phyloP scores from a whole-genome alignment of 1,140 invertebrate genomes.

The Mizuhopecten yessoensis region DNA sequence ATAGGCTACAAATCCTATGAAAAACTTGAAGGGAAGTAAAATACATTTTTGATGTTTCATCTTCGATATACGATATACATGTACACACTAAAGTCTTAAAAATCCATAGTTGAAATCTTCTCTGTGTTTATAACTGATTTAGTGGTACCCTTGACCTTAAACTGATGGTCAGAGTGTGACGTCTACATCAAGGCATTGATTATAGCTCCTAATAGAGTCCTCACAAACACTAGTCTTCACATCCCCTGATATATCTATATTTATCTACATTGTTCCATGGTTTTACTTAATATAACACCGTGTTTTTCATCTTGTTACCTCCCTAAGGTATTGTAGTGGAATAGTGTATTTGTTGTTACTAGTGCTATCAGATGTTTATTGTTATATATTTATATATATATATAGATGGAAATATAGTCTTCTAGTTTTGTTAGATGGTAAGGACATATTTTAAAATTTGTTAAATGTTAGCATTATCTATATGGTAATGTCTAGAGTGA shows the following conservation, averaged over 20 bases:
- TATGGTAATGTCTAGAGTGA: background rate
- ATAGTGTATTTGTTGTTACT: background rate
- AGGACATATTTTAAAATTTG: background rate
- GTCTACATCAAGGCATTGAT: too few species aligned
- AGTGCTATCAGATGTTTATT: slow-evolving; percentile 23
- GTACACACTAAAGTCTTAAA: too few species aligned
- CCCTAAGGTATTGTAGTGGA: background rate
- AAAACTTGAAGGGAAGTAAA: too few species aligned
- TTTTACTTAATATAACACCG: background rate
- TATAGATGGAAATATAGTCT: background rate
- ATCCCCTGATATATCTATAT: background rate
- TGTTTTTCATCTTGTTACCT: background rate
- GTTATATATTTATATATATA: slow-evolving; percentile 7
- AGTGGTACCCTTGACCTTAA: too few species aligned
- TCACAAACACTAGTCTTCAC: too few species aligned
- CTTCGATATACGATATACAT: too few species aligned
- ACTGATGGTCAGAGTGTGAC: too few species aligned
- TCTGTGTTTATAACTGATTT: too few species aligned
- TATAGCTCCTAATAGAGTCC: too few species aligned
- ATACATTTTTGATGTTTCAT: too few species aligned
- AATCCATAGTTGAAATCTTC: too few species aligned
- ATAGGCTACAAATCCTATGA: too few species aligned
- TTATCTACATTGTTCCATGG: background rate
- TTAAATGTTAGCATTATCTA: background rate
- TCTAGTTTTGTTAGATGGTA: background rate